phyloP scores from a whole-genome alignment of 2,797 vertebrate genomes.

The Sitta carolinensis region DNA sequence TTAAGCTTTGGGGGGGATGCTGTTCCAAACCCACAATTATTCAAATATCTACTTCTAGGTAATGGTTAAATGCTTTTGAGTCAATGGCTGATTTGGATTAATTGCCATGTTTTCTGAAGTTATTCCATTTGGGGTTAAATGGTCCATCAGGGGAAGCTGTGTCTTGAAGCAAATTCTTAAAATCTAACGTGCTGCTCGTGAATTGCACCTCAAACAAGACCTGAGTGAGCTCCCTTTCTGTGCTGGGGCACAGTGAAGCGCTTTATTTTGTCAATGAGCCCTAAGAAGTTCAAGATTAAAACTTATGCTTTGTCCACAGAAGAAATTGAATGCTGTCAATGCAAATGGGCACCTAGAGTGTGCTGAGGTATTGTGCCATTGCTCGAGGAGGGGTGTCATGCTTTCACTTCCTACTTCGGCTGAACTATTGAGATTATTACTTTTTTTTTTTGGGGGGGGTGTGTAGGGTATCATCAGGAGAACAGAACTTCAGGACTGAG shows the following conservation, averaged over 20 bases:
- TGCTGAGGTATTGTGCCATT: rapidly evolving
- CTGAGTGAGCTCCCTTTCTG: not conserved
- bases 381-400: not conserved
- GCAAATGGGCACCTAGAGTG: rapidly evolving
- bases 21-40: not conserved
- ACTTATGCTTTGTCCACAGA: not conserved
- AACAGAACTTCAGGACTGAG: not conserved
- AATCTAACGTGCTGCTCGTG: not conserved
- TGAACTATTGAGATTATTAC: not conserved
- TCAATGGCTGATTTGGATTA: not conserved
- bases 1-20: not conserved
- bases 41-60: not conserved
- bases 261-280: not conserved
- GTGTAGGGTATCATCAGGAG: too few species aligned
- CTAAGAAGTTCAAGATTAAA: not conserved
- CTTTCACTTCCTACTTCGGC: not conserved
- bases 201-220: not conserved
- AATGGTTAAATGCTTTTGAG: not conserved
- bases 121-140: not conserved
- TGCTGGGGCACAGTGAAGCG: not conserved
- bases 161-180: not conserved
- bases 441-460: not conserved
- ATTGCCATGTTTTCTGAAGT: not conserved
- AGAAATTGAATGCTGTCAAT: not conserved
- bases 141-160: not conserved